These are phyloP conservation scores for Astropecten irregularis DNA, from an alignment of 53 echinoderm and acorn worm species.

Conservation along the genomic window DNA sequence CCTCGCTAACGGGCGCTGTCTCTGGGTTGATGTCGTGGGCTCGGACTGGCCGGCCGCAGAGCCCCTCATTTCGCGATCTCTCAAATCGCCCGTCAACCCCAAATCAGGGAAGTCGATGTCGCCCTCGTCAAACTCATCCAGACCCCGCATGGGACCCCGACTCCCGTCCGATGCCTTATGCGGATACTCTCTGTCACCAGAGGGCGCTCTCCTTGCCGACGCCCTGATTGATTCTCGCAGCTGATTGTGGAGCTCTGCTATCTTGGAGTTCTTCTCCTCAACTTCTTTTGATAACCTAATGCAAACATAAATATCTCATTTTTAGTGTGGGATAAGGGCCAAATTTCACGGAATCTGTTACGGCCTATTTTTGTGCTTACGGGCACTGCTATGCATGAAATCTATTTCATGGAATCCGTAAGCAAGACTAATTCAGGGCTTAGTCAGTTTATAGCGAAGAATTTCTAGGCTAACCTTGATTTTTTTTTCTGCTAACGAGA, in stretches of 20 bases:
- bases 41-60: constrained; percentile 22
- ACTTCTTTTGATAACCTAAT: constrained; percentile 66
- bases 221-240: constrained; percentile 57
- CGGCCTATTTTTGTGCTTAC: no score
- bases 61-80: constrained; percentile 8
- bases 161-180: constrained; percentile 1
- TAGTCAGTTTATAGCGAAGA: no score
- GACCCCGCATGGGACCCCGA: neutral
- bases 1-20: neutral
- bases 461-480: no score
- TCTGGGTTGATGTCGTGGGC: constrained; percentile 11
- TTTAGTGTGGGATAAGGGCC: no score
- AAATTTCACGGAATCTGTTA: no score
- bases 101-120: constrained; percentile 37
- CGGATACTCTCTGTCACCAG: neutral
- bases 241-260: constrained; percentile 63
- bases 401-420: no score
- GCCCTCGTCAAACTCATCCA: constrained; percentile 37
- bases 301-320: no score
- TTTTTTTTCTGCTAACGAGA: no score
- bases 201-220: constrained; percentile 7
- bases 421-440: no score
- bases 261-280: constrained; percentile 63
- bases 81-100: neutral
- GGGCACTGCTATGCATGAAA: no score